A percentile compares a stretch with the other conserved stretches of the same genome.
These are phyloP conservation scores for Acrocephalus scirpaceus DNA, from an alignment of 2,797 vertebrate species.

Conservation along the genomic window DNA sequence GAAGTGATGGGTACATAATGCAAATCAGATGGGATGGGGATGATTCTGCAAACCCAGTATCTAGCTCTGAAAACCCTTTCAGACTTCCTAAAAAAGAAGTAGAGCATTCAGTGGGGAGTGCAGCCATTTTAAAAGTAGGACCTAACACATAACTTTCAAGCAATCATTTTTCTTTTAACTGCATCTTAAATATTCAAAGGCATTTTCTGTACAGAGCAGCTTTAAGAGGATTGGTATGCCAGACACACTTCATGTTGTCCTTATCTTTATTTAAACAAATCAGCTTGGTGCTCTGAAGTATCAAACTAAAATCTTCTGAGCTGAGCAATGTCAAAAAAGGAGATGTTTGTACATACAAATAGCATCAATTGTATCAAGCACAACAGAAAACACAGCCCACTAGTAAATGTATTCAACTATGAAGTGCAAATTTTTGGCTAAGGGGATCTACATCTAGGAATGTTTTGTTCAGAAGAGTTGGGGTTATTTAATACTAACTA, in stretches of 20 bases:
- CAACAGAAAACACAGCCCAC: neutral
- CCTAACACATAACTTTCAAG: neutral
- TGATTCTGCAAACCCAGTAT: neutral
- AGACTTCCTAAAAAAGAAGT: neutral
- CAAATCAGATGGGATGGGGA: neutral
- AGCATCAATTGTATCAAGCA: neutral
- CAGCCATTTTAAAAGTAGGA: neutral
- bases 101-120: neutral
- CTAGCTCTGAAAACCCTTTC: neutral
- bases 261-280: conserved; percentile 53
- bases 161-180: neutral
- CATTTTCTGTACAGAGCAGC: conserved; percentile 28
- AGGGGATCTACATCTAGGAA: neutral
- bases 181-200: conserved; percentile 40
- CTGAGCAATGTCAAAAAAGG: neutral
- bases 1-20: neutral
- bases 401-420: neutral
- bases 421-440: neutral
- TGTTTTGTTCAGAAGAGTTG: conserved; percentile 21
- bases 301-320: conserved; percentile 17
- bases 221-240: conserved; percentile 28
- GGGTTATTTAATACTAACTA: conserved; percentile 41
- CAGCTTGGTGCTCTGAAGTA: conserved; percentile 11
- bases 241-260: conserved; percentile 20
- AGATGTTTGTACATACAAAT: conserved; percentile 9